Base-by-base conservation (phyloP, 2,113 vertebrate species). In the Collichthys lucidus region DNA sequence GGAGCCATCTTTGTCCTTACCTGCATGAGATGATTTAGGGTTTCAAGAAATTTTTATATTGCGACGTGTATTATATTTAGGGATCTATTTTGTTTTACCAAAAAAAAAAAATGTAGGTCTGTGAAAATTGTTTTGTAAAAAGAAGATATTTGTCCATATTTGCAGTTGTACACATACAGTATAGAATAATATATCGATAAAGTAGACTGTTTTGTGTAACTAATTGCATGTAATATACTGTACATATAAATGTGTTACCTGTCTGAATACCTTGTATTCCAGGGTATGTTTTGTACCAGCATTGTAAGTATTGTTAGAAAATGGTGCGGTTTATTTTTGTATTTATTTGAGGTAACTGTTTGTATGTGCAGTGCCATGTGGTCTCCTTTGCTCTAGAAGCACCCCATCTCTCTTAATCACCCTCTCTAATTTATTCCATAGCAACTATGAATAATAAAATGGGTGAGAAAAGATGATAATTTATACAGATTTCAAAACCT, bases 281-380 rank as follows among this genome's bases (percentile, higher is more conserved):
- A 95, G 92, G 95, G 93, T 96, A 95, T 95, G 94, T 96, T 97
- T 97, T 97, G 94, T 97, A 96, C 96, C 95, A 95, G 95, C 92
- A 94, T 96, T 96, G 92, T 97, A 96, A 96, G 94, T 95, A 96
- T 95, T 82, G 91, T 90, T 93, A 89, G 86, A 86, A 40, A 93
- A 92, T 89, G 72, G 92, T 86, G 91, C 81, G 49, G 86, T 91
- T 89, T 93, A 93, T 97, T 96, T 95, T 96, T 97, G 94, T 94
- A 95, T 95, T 96, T 95, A 94, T 95, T 94, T 92, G 82, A 92
- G 91, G 93, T 91, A 94, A 93, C 64, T 69, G 79, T 90, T 79
- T 80, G 86, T 66, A 82, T 80, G 77, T 80, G 80, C 88, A 91
- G 94, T 97, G 96, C 95, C 96, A 96, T 94, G 93, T 93, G 81